A percentile compares a stretch with the other conserved stretches of the same genome.
phyloP scores from a whole-genome alignment of 1,140 invertebrate species.

The Copidosoma floridanum region DNA sequence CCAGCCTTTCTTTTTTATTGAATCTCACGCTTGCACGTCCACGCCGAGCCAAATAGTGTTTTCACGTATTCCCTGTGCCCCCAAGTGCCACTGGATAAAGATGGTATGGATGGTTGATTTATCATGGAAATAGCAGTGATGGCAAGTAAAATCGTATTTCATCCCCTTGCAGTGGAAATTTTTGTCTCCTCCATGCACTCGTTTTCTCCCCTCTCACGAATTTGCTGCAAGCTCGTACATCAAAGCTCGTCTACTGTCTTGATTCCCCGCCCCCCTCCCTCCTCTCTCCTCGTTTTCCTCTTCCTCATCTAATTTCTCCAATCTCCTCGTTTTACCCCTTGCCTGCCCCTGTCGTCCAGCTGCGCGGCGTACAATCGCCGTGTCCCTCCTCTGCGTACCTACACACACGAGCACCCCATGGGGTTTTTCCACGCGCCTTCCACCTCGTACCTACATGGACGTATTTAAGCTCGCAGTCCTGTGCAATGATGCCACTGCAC shows the following conservation, averaged over 20 bases:
- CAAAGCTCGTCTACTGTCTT: constrained; percentile 46
- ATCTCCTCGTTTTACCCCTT: constrained; percentile 1
- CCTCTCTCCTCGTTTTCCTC: constrained; percentile 19
- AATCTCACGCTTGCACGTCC: too few relatives aligned
- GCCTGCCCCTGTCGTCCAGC: not conserved
- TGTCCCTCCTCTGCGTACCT: too few relatives aligned
- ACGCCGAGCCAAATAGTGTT: too few relatives aligned
- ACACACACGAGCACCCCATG: too few relatives aligned
- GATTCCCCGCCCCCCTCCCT: constrained; percentile 24
- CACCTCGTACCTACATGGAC: too few relatives aligned
- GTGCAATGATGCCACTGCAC: not conserved
- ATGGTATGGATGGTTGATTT: too few relatives aligned
- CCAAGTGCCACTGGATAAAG: constrained; percentile 37
- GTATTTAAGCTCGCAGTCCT: too few relatives aligned
- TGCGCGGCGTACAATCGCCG: too few relatives aligned
- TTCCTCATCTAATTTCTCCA: too few relatives aligned
- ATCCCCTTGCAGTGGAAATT: constrained; percentile 53
- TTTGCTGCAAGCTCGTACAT: constrained; percentile 48
- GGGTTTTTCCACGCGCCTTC: too few relatives aligned
- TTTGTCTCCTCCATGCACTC: constrained; percentile 40
- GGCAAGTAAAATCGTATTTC: constrained; percentile 57
- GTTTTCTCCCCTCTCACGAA: not conserved
- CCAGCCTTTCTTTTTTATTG: too few relatives aligned
- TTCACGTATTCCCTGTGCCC: constrained; percentile 44
- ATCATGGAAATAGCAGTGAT: constrained; percentile 39